Percentiles rank a stretch among this genome's conserved stretches.
phyloP scores from a whole-genome alignment of 1,140 invertebrate genomes.

The Ostrea edulis region DNA sequence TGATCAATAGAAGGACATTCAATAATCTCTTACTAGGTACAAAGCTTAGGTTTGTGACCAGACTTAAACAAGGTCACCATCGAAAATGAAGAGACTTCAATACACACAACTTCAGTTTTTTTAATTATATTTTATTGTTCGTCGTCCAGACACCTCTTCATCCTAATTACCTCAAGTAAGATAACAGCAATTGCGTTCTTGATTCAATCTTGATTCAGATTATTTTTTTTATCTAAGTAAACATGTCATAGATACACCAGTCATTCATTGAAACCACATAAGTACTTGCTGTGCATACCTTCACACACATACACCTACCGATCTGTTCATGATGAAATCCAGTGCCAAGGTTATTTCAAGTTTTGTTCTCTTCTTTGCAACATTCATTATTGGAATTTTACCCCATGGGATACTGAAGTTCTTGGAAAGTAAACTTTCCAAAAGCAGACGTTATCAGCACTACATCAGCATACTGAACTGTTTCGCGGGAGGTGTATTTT shows the following conservation, averaged over 20 bases:
- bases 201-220: no score
- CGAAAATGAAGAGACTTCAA: no score
- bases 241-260: not conserved
- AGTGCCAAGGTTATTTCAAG: conserved; percentile 53
- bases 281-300: not conserved
- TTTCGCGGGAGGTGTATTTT: conserved; percentile 82
- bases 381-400: conserved; percentile 53
- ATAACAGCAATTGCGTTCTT: no score
- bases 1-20: no score
- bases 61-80: no score
- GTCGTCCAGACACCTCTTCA: no score
- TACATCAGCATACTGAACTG: conserved; percentile 71
- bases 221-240: not conserved
- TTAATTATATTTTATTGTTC: no score
- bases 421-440: conserved; percentile 3
- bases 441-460: not conserved
- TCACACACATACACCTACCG: not conserved
- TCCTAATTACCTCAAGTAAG: no score
- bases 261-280: not conserved
- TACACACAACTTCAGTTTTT: no score
- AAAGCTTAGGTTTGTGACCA: no score
- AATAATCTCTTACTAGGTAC: no score
- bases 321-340: not conserved
- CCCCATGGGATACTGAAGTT: conserved; percentile 54
- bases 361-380: conserved; percentile 52